These are phyloP conservation scores for Semaprochilodus insignis DNA, from an alignment of 2,797 vertebrate genomes.

Conservation along the genomic window DNA sequence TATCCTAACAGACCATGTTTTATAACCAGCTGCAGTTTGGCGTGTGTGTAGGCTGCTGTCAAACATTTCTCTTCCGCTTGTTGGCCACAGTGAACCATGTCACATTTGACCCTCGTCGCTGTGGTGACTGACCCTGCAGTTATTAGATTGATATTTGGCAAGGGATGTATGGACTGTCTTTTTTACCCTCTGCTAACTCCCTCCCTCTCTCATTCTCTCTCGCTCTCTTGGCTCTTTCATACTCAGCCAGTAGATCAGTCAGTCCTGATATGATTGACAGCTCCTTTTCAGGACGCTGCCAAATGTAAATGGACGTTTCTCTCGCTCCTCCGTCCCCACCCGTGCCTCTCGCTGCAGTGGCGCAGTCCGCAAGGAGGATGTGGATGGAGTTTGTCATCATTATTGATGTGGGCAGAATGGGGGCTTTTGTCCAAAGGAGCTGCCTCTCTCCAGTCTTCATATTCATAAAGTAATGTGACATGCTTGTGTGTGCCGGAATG, in stretches of 20 bases:
- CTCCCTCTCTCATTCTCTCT: constrained; percentile 34
- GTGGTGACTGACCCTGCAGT: constrained; percentile 56
- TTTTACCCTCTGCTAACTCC: constrained; percentile 37
- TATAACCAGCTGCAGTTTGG: constrained; percentile 29
- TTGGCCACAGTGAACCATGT: constrained; percentile 38
- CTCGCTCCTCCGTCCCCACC: constrained; percentile 22
- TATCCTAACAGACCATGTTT: constrained; percentile 11
- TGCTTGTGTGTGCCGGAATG: constrained; percentile 4
- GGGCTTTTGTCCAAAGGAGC: constrained; percentile 24
- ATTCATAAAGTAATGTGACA: constrained; percentile 18
- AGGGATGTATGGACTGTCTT: constrained; percentile 37
- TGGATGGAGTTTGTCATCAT: constrained; percentile 42
- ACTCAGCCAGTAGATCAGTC: constrained; percentile 55
- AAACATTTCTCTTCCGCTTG: constrained; percentile 36
- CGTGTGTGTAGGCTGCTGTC: constrained; percentile 37
- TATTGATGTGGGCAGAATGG: constrained; percentile 41
- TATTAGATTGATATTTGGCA: constrained; percentile 65
- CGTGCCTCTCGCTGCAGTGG: constrained; percentile 29
- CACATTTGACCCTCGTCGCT: constrained; percentile 50
- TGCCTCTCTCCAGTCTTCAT: neutral
- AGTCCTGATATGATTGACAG: constrained; percentile 58
- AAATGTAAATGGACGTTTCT: constrained; percentile 40
- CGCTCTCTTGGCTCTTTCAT: constrained; percentile 52
- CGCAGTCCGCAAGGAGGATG: constrained; percentile 21
- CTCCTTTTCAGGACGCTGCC: constrained; percentile 46